Percentiles rank a stretch among this genome's conserved stretches.
Evolutionary conservation across 2,888 invertebrate genomes (phyloP).

Genomic region (Eilema caniola): DNA sequence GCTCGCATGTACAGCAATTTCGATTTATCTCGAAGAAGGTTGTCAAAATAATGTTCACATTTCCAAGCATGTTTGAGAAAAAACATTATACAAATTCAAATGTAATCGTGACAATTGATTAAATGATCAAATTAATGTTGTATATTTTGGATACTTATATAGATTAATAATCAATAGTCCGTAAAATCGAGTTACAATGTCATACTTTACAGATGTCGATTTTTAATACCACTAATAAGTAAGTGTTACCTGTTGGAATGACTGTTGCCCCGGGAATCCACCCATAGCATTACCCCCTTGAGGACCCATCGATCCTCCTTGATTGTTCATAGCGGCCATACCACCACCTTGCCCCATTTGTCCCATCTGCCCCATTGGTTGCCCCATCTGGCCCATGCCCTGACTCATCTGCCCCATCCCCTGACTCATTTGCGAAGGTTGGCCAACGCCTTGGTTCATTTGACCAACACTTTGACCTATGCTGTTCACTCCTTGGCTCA

Average conservation of each 20-base stretch:
- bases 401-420: slow-evolving; percentile 81
- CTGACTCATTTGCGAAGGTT: slow-evolving; percentile 78
- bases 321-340: slow-evolving; percentile 82
- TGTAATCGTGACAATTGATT: no score
- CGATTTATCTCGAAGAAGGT: no score
- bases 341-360: slow-evolving; percentile 82
- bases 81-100: no score
- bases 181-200: no score
- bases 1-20: no score
- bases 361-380: slow-evolving; percentile 86
- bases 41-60: no score
- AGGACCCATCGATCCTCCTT: slow-evolving; percentile 82
- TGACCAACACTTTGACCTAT: slow-evolving; percentile 81
- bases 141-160: no score
- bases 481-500: slow-evolving; percentile 79
- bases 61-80: no score
- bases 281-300: slow-evolving; percentile 82
- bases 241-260: slow-evolving; percentile 81
- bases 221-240: background rate
- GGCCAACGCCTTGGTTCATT: slow-evolving; percentile 83
- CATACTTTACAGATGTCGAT: no score
- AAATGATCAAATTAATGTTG: no score
- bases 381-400: slow-evolving; percentile 81
- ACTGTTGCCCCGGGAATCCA: slow-evolving; percentile 84
- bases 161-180: no score